Percentiles rank a stretch among this genome's conserved stretches.
Evolutionary conservation across 2,888 invertebrate species (phyloP).

Genomic region (Hemistola chrysoprasaria): DNA sequence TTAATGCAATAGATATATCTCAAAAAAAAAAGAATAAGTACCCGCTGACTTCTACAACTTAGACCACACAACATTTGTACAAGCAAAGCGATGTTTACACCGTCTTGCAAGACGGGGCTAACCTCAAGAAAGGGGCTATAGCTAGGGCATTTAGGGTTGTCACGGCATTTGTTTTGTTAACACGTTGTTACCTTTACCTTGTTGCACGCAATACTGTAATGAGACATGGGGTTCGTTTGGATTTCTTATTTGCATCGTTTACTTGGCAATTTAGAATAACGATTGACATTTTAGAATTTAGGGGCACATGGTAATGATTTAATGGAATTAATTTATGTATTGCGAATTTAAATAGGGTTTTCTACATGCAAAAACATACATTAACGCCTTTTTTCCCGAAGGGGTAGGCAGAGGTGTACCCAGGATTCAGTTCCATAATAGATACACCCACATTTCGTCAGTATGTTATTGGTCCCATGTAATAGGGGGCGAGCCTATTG

Average conservation of each 20-base stretch:
- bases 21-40: too few relatives aligned
- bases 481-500: too few relatives aligned
- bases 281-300: too few relatives aligned
- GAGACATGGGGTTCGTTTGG: conserved; percentile 15
- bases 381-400: too few relatives aligned
- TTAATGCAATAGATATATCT: too few relatives aligned
- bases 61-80: conserved; percentile 31
- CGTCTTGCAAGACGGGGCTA: conserved; percentile 50
- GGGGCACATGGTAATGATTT: neutral
- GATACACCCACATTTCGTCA: too few relatives aligned
- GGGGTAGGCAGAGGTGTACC: too few relatives aligned
- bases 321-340: too few relatives aligned
- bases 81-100: conserved; percentile 50
- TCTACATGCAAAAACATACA: too few relatives aligned
- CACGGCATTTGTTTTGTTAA: conserved; percentile 47
- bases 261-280: neutral
- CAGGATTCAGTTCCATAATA: too few relatives aligned
- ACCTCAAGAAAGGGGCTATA: conserved; percentile 52
- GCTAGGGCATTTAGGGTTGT: conserved; percentile 51
- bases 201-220: conserved; percentile 41
- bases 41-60: conserved; percentile 35
- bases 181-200: conserved; percentile 28
- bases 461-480: too few relatives aligned
- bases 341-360: too few relatives aligned
- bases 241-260: conserved; percentile 3